Conservation (phyloP, 2,113 vertebrate genomes). For the Melanerpes aurifrons region DNA sequence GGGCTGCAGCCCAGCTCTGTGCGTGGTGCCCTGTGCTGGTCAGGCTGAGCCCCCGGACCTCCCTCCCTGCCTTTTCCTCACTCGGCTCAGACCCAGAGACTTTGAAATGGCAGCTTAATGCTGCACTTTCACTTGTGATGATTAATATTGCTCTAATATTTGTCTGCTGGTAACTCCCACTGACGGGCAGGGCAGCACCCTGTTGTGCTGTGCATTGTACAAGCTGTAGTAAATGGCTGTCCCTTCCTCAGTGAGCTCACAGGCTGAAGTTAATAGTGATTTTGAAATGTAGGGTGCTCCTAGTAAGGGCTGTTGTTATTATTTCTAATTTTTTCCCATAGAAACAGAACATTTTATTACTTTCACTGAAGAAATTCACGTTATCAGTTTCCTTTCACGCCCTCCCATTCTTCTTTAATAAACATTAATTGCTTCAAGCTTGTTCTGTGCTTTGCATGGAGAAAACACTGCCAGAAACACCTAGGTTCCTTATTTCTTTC, state of each 20-base stretch:
- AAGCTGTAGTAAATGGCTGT: conserved; percentile 31
- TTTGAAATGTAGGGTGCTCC: conserved; percentile 17
- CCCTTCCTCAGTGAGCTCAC: conserved; percentile 51
- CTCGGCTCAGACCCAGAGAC: not conserved
- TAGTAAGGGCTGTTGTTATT: not conserved
- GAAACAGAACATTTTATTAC: conserved; percentile 47
- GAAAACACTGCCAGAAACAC: conserved; percentile 23
- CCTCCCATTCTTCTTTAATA: conserved; percentile 39
- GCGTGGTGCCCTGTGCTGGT: accelerated
- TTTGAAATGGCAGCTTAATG: not conserved
- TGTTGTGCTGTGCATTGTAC: conserved; percentile 40
- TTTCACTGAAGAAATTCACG: conserved; percentile 4
- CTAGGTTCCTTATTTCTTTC: conserved; percentile 33
- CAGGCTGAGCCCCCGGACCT: not conserved
- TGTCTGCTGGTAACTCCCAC: conserved; percentile 27
- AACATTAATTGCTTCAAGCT: not conserved
- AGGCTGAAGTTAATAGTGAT: conserved; percentile 40
- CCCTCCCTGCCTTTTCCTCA: not conserved
- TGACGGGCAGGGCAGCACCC: not conserved
- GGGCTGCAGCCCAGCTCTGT: accelerated
- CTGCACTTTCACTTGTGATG: not conserved
- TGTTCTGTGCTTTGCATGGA: not conserved
- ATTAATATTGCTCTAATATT: conserved; percentile 44
- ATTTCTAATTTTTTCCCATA: conserved; percentile 5
- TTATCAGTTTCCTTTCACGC: conserved; percentile 60